Base-by-base conservation (phyloP, 2,888 invertebrate genomes). In the Parascotia fuliginaria region DNA sequence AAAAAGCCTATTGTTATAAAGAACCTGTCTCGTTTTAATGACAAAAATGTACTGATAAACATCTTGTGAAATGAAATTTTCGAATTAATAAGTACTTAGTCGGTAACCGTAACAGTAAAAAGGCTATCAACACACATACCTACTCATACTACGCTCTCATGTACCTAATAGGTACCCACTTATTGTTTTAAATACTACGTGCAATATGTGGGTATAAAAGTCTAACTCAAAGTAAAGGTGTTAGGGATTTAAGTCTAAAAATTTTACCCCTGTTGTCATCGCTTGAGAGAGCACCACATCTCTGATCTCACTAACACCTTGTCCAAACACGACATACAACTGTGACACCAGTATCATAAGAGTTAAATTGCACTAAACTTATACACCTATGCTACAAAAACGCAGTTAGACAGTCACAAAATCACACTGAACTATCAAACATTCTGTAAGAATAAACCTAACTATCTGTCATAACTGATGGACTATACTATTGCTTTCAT, bases 191-290 rank as follows among this genome's bases (percentile, higher is more conserved):
- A 2, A 12, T 31, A 6, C 9, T 14, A 7, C 3, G 9, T 13
- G 13, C 14, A 13, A 32, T 14, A 2, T n/a, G n/a, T n/a, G n/a
- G n/a, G n/a, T n/a, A n/a, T n/a, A n/a, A n/a, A n/a, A n/a, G n/a
- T n/a, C n/a, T n/a, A n/a, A 16, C 12, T 19, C 11, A 11, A 36
- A 11, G 2, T 4, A 22, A 22, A 36, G 36, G 36, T 36, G 36
- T 36, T 22, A 36, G 36, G 19, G 36, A 33, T 16, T 34, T 11
- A 36, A 6, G 12, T 6, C 11, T 22, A 44, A 43, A 53, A 36
- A 44, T 34, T 60, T 81, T 80, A 89, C 89, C 88, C 84, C 75
- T 81, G 78, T 77, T 88, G 89, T 90, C 90, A 90, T 86, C 83
- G 87, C 69, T 82, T 87, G 65, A 83, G 70, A 49, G 86, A 82